These are phyloP conservation scores for Hofmannophila pseudospretella DNA, from an alignment of 2,888 invertebrate species.

Conservation along the genomic window DNA sequence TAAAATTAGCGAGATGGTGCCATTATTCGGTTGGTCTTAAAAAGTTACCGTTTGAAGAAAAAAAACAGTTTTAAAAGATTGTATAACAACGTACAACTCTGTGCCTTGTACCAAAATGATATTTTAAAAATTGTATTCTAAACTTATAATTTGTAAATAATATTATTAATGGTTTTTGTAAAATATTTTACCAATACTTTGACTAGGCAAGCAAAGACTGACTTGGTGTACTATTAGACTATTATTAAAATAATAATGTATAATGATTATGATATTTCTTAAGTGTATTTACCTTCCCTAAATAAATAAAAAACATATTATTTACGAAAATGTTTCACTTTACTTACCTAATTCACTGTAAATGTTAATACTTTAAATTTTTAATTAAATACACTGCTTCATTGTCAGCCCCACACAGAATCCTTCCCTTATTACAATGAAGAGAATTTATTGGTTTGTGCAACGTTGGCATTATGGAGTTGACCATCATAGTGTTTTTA, in stretches of 20 bases:
- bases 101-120: constrained; percentile 34
- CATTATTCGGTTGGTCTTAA: constrained; percentile 32
- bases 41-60: constrained; percentile 44
- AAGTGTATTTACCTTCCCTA: constrained; percentile 58
- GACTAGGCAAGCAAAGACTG: constrained; percentile 76
- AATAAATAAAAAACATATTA: constrained; percentile 53
- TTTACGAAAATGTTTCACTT: constrained; percentile 21
- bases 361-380: constrained; percentile 71
- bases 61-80: constrained; percentile 9
- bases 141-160: constrained; percentile 12
- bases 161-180: constrained; percentile 12
- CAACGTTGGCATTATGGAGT: constrained; percentile 84
- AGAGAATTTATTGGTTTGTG: constrained; percentile 90
- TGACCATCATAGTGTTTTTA: constrained; percentile 83
- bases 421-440: constrained; percentile 84
- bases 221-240: constrained; percentile 63
- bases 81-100: constrained; percentile 14
- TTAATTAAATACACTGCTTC: constrained; percentile 91
- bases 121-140: constrained; percentile 9
- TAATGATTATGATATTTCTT: constrained; percentile 47
- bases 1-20: constrained; percentile 29
- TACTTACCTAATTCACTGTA: constrained; percentile 9
- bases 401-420: constrained; percentile 91
- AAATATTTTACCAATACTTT: constrained; percentile 62
- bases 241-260: constrained; percentile 27